Evolutionary conservation across 2,888 invertebrate species (phyloP), one percentile per base, ranked within the genome.

Genomic region (Drosophila silvestris): DNA sequence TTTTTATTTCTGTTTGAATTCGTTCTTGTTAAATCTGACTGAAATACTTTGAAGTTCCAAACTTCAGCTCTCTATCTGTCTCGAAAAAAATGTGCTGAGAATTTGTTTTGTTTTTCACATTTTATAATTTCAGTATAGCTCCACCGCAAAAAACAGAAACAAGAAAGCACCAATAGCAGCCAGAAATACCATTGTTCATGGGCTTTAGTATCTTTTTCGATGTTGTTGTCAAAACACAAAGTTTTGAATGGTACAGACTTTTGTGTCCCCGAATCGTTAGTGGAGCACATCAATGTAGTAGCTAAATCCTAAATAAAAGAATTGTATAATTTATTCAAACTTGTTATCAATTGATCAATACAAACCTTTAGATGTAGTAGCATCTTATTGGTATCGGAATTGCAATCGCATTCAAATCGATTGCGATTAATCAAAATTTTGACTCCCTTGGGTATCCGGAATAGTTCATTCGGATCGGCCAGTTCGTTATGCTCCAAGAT

Each of bases 341-440:
- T 47, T 9, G 26, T 9, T 47, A 26, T 16, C 22, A 7, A 16
- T 47, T 26, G 22, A 47, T 22, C 26, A 26, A 26, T 14, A 37
- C 54, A 26, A 12, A 37, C 56, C 56, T 12, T 28, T 6, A 56
- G 12, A 6, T 22, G 19, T 12, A 1, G 12, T 19, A 2, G 19
- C 1, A 28, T 4, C 22, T 19, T 3, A 6, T 14, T 1, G n/a
- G 0, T 2, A 2, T 9, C 22, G 4, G 47, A 47, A 26, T n/a
- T 37, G 37, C 65, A 71, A 16, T 33, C 5, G 39, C 72, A 73
- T 7, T 9, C 0, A 4, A 60, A 30, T 7, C 0, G 44, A 51
- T 73, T 73, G 1, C 6, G 1, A 12, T 30, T 10, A 5, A 58
- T 2, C 1, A 7, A 35, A 2, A n/a, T 4, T 0, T 3, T 19